These are phyloP conservation scores for Muntiacus reevesi DNA, from an alignment of 2,113 vertebrate species.

Conservation along the genomic window DNA sequence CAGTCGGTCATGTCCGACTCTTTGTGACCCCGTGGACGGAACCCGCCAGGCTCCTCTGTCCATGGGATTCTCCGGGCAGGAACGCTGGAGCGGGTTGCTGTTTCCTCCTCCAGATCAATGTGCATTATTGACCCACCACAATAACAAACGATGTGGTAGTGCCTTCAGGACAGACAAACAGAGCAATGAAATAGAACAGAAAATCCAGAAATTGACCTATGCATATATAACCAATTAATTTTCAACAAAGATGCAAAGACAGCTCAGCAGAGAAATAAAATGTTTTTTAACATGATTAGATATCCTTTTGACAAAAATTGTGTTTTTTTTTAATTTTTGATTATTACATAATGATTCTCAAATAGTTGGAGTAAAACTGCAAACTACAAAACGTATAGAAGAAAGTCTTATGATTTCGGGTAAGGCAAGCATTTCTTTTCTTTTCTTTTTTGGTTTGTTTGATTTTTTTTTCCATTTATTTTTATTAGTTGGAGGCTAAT, in stretches of 20 bases:
- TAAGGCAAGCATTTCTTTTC: not conserved
- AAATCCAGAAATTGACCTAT: not conserved
- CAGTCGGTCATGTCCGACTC: fast-evolving
- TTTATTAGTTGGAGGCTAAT: too few species aligned
- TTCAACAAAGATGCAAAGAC: not conserved
- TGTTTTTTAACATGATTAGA: not conserved
- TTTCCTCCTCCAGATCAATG: not conserved
- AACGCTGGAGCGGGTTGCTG: not conserved
- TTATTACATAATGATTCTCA: not conserved
- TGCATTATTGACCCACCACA: not conserved
- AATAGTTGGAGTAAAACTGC: not conserved
- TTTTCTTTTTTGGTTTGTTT: too few species aligned
- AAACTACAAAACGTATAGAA: not conserved
- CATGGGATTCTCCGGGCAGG: not conserved
- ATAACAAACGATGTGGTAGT: not conserved
- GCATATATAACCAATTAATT: not conserved
- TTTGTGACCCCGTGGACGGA: not conserved
- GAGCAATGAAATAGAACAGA: not conserved
- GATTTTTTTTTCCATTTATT: too few species aligned
- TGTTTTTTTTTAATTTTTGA: not conserved
- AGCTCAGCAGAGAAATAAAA: not conserved
- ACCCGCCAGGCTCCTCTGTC: not conserved
- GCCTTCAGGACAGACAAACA: not conserved
- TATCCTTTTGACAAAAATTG: not conserved
- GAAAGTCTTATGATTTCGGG: not conserved